Evolutionary conservation across 2,888 invertebrate genomes (phyloP).

Genomic region (Tetragonisca angustula): DNA sequence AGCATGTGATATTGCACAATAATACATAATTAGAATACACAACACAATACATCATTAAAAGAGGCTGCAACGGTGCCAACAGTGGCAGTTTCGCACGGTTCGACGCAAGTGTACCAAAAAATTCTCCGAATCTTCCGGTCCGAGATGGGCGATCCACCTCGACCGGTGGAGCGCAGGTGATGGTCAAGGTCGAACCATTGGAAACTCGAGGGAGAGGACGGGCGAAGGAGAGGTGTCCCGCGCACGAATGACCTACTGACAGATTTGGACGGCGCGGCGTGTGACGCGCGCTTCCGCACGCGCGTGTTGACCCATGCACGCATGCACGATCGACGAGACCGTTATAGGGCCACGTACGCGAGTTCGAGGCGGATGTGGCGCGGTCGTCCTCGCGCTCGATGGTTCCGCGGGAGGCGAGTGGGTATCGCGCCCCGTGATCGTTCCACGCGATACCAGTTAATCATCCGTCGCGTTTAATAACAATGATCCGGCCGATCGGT

Average conservation of each 20-base stretch:
- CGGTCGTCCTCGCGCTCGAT: slow-evolving; percentile 14
- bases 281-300: slow-evolving; percentile 16
- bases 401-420: slow-evolving; percentile 17
- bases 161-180: background rate
- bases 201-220: slow-evolving; percentile 61
- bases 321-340: slow-evolving; percentile 55
- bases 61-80: too few relatives aligned
- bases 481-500: slow-evolving; percentile 42
- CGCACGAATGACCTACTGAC: slow-evolving; percentile 79
- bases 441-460: slow-evolving; percentile 26
- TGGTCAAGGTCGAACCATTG: slow-evolving; percentile 65
- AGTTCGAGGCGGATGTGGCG: slow-evolving; percentile 40
- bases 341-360: slow-evolving; percentile 51
- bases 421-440: slow-evolving; percentile 3
- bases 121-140: too few relatives aligned
- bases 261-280: slow-evolving; percentile 76
- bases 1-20: too few relatives aligned
- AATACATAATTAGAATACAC: too few relatives aligned
- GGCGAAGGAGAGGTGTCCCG: slow-evolving; percentile 59
- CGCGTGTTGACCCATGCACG: slow-evolving; percentile 22
- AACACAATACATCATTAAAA: too few relatives aligned
- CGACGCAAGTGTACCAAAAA: too few relatives aligned
- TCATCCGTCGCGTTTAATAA: slow-evolving; percentile 47
- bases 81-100: too few relatives aligned
- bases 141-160: background rate